Base-by-base conservation (phyloP, 2,888 invertebrate genomes). In the Lapara coniferarum region DNA sequence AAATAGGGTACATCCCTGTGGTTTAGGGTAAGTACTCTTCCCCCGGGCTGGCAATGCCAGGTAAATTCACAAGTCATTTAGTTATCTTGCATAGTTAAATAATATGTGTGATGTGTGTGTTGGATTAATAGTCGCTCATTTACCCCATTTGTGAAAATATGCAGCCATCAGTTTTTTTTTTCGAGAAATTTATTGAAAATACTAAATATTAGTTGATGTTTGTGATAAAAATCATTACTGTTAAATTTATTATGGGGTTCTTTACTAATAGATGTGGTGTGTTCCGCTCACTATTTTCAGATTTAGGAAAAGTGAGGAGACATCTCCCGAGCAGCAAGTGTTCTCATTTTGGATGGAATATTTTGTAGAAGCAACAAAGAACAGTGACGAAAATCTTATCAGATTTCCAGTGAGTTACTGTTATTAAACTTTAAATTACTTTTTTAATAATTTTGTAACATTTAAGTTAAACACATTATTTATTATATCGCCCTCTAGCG, bases 281-380 rank as follows among this genome's bases (percentile, higher is more conserved):
- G 44, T 16, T 66, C 57, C 69, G 25, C 14, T 67, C 74, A 16
- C 59, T 66, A 51, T 53, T 81, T 78, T 8, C 70, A 95, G 97
- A 75, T 99, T 98, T 90, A 95, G 98, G 68, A 97, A 97, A 86
- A 96, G 95, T 72, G 97, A 97, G 78, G 97, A 97, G 70, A 93
- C 94, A 12, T 95, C 96, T 0, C 96, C 97, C 0, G 98, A 98
- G 85, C 97, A 98, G 86, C 96, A 98, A 91, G 95, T 98, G 0
- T 99, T 99, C 88, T 95, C 97, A 76, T 99, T 99, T 91, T 99
- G 99, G 99, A 98, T 99, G 96, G 99, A 99, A 83, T 99, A 98
- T 91, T 99, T 99, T 89, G 95, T 98, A 53, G 99, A 99, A 91
- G 99, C 99, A 13, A 98, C 97, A 46, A 97, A 97, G 85, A 94